These are phyloP conservation scores for Trachymyrmex septentrionalis DNA, from an alignment of 1,140 invertebrate species.

Conservation along the genomic window DNA sequence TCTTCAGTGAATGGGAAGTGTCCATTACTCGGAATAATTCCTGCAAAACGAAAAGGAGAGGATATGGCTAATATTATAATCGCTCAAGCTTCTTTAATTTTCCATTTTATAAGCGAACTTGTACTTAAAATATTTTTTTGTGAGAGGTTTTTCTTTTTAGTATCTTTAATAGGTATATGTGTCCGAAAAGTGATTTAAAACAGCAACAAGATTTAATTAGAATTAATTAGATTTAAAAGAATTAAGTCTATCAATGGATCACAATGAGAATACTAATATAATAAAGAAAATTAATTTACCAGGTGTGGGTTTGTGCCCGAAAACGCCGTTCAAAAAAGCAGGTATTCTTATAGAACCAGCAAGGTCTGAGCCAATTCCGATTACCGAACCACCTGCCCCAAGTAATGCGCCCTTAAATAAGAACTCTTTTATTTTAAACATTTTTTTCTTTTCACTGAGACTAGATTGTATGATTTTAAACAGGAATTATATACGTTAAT, in stretches of 20 bases:
- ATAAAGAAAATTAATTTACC: conserved; percentile 83
- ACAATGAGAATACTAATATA: background rate
- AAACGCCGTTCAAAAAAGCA: conserved; percentile 94
- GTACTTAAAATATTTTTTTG: background rate
- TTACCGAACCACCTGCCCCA: conserved; percentile 90
- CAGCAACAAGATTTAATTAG: background rate
- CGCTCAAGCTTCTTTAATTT: background rate
- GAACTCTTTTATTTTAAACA: background rate
- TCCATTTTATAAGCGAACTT: background rate
- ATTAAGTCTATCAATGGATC: background rate
- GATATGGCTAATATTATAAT: background rate
- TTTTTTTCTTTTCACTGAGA: background rate
- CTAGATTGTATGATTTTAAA: background rate
- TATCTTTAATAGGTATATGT: background rate
- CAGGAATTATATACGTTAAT: background rate
- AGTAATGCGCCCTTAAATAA: conserved; percentile 89
- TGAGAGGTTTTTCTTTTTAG: background rate
- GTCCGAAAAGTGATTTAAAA: background rate
- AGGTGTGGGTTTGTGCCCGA: conserved; percentile 94
- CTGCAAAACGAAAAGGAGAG: conserved; percentile 76
- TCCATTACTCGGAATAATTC: conserved; percentile 86
- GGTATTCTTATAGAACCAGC: conserved; percentile 95
- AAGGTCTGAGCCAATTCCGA: conserved; percentile 95
- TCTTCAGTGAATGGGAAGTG: conserved; percentile 88
- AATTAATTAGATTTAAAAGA: no score